A percentile compares a stretch with the other conserved stretches of the same genome.
These are phyloP conservation scores for Echinops telfairi DNA, from an alignment of 2,113 vertebrate genomes.

Conservation along the genomic window DNA sequence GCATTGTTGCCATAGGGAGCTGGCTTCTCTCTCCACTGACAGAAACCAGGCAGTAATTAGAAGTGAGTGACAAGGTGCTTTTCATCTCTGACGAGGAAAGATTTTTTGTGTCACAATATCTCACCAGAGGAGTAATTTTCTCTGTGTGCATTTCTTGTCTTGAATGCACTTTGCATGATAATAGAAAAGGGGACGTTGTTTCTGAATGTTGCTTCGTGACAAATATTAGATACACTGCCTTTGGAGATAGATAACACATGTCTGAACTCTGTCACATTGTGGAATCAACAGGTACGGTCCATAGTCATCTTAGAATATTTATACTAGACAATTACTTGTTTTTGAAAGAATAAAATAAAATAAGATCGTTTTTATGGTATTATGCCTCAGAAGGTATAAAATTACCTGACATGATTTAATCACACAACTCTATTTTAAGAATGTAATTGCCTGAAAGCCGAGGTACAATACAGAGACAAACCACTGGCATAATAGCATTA, in stretches of 20 bases:
- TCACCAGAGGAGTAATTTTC: conserved; percentile 82
- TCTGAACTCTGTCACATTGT: conserved; percentile 79
- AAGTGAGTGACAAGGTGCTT: conserved; percentile 85
- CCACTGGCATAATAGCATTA: conserved; percentile 16
- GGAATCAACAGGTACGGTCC: conserved; percentile 72
- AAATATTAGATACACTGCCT: conserved; percentile 77
- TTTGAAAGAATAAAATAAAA: conserved; percentile 63
- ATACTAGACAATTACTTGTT: conserved; percentile 60
- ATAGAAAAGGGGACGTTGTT: conserved; percentile 72
- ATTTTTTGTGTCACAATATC: conserved; percentile 87
- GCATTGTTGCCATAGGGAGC: conserved; percentile 75
- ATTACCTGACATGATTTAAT: conserved; percentile 66
- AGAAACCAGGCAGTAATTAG: conserved; percentile 83
- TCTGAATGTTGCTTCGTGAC: conserved; percentile 82
- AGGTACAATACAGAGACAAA: conserved; percentile 54
- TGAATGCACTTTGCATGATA: conserved; percentile 84
- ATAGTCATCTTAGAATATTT: conserved; percentile 52
- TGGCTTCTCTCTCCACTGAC: conserved; percentile 71
- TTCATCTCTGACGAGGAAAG: conserved; percentile 83
- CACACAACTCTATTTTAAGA: conserved; percentile 54
- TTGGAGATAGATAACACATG: conserved; percentile 75
- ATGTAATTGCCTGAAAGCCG: conserved; percentile 66
- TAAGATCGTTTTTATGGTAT: conserved; percentile 43
- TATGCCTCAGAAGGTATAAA: conserved; percentile 59
- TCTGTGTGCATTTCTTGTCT: conserved; percentile 80